phyloP scores from a whole-genome alignment of 2,797 vertebrate genomes.

The Rhyacichthys aspro region DNA sequence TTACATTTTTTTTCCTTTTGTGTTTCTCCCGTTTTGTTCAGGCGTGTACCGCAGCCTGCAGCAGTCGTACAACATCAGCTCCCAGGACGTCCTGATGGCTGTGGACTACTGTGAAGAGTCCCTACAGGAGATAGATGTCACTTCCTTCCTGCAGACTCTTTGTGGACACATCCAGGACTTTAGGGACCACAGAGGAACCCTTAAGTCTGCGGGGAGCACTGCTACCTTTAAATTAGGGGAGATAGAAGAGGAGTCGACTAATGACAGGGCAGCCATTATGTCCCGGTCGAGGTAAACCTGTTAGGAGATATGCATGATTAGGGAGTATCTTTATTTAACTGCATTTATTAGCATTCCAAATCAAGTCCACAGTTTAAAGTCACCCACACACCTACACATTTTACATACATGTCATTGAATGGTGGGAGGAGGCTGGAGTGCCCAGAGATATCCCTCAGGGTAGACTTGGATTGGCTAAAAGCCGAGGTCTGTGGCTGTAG shows the following conservation, averaged over 20 bases:
- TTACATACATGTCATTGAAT: too few relatives aligned
- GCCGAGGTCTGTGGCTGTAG: too few relatives aligned
- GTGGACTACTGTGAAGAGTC: constrained; percentile 98
- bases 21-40: constrained; percentile 50
- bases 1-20: neutral
- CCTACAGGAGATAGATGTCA: constrained; percentile 95
- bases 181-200: constrained; percentile 62
- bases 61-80: constrained; percentile 87
- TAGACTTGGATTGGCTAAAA: too few relatives aligned
- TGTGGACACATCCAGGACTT: constrained; percentile 89
- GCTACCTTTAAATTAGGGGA: constrained; percentile 85
- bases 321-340: too few relatives aligned
- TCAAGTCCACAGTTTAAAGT: too few relatives aligned
- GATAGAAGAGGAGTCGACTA: constrained; percentile 73
- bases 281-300: too few relatives aligned
- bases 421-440: too few relatives aligned
- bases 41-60: constrained; percentile 94
- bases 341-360: too few relatives aligned
- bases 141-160: constrained; percentile 89
- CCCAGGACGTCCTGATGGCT: constrained; percentile 91
- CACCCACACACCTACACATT: too few relatives aligned
- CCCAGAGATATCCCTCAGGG: too few relatives aligned
- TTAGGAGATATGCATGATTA: too few relatives aligned
- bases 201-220: constrained; percentile 26
- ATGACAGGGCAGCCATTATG: constrained; percentile 57